phyloP scores from a whole-genome alignment of 2,888 invertebrate genomes.

The Brachynemurus nebulosus region DNA sequence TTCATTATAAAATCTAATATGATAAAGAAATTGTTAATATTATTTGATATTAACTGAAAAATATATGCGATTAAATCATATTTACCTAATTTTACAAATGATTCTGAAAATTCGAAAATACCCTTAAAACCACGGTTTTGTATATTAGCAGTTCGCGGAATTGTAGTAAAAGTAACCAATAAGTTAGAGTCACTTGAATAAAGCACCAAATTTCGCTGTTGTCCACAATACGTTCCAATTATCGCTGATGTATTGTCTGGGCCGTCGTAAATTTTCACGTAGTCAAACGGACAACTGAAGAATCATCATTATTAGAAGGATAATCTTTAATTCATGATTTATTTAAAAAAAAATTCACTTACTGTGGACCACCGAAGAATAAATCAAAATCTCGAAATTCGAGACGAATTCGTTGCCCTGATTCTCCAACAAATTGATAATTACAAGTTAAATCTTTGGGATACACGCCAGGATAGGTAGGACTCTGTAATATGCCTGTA shows the following conservation, averaged over 20 bases:
- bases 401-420: slow-evolving; percentile 82
- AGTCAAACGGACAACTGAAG: slow-evolving; percentile 93
- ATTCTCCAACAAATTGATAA: slow-evolving; percentile 83
- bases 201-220: slow-evolving; percentile 88
- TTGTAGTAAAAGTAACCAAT: slow-evolving; percentile 82
- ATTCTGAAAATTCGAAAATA: slow-evolving; percentile 96
- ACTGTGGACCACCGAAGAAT: slow-evolving; percentile 98
- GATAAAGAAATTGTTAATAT: neutral
- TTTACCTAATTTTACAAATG: slow-evolving; percentile 93
- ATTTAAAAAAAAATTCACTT: slow-evolving; percentile 35
- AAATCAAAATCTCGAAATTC: slow-evolving; percentile 97
- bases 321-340: slow-evolving; percentile 1
- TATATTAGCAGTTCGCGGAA: slow-evolving; percentile 81
- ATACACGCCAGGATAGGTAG: slow-evolving; percentile 98
- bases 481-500: slow-evolving; percentile 82
- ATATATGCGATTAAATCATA: too few relatives aligned
- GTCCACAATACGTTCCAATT: slow-evolving; percentile 95
- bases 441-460: slow-evolving; percentile 91
- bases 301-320: slow-evolving; percentile 2
- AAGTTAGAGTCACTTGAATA: slow-evolving; percentile 88
- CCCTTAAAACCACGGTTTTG: slow-evolving; percentile 98
- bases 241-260: slow-evolving; percentile 74
- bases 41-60: too few relatives aligned
- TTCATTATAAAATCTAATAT: slow-evolving; percentile 74
- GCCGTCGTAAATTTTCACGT: slow-evolving; percentile 94